These are phyloP conservation scores for Trididemnum nubilum DNA, from an alignment of 23 tunicate species.

Conservation along the genomic window DNA sequence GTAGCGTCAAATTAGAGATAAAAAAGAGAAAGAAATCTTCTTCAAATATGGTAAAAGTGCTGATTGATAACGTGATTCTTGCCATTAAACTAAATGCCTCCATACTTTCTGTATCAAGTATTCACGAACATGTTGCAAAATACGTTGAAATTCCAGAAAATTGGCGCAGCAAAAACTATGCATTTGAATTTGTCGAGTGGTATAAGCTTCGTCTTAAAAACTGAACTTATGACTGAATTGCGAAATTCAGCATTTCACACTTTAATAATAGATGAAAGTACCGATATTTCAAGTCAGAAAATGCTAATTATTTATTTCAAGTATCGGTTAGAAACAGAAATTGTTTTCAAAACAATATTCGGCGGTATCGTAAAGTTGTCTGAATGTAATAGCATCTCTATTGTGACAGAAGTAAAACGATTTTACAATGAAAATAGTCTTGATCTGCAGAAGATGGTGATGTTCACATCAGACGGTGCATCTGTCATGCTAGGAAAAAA, in stretches of 20 bases:
- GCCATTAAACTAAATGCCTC: slow-evolving; percentile 23
- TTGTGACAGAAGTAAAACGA: slow-evolving; percentile 1
- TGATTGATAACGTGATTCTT: slow-evolving; percentile 11
- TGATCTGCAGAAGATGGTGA: slow-evolving; percentile 26
- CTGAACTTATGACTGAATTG: slow-evolving; percentile 17
- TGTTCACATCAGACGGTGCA: slow-evolving; percentile 25
- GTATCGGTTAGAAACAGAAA: background rate
- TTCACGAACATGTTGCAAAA: slow-evolving; percentile 29
- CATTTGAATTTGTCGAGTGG: slow-evolving; percentile 29
- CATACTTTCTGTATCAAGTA: slow-evolving; percentile 14
- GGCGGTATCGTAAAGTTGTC: slow-evolving; percentile 29
- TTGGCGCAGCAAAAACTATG: too few species aligned
- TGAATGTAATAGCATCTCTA: slow-evolving; percentile 20
- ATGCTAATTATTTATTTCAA: slow-evolving; percentile 16
- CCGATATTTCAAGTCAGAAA: background rate
- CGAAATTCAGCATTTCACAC: slow-evolving; percentile 21
- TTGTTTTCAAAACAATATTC: slow-evolving; percentile 11
- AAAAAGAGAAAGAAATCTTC: background rate
- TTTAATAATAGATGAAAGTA: slow-evolving; percentile 9
- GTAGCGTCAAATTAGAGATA: slow-evolving; percentile 16
- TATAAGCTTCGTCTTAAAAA: slow-evolving; percentile 23
- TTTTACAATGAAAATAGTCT: slow-evolving; percentile 9
- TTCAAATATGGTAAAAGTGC: slow-evolving; percentile 16
- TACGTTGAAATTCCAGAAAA: slow-evolving; percentile 22
- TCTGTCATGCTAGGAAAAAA: slow-evolving; percentile 25